Percentiles rank a stretch among this genome's conserved stretches.
Conservation (phyloP, 2,888 invertebrate species). For the Eugnorisma glareosa region DNA sequence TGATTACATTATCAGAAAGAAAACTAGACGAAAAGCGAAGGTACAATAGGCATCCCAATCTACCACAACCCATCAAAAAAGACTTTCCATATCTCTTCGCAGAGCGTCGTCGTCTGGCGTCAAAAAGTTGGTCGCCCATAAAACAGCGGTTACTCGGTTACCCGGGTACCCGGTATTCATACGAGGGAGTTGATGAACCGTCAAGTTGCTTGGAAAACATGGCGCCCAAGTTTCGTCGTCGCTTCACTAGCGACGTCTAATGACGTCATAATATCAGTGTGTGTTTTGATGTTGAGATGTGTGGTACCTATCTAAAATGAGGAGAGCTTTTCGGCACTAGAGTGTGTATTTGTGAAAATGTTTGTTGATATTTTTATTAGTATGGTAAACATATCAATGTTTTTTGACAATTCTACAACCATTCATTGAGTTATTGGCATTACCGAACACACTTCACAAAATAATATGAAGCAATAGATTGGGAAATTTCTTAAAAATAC, state of each 20-base stretch:
- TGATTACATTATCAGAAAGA: conserved; percentile 22
- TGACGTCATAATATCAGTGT: conserved; percentile 53
- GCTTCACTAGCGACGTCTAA: conserved; percentile 47
- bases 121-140: conserved; percentile 68
- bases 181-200: conserved; percentile 62
- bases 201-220: conserved; percentile 61
- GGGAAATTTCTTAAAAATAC: background rate
- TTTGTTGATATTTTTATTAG: background rate
- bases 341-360: conserved; percentile 6
- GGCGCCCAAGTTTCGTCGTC: conserved; percentile 46
- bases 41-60: conserved; percentile 17
- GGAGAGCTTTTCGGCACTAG: background rate
- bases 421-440: background rate
- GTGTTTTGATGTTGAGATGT: conserved; percentile 34
- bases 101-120: conserved; percentile 62
- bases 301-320: conserved; percentile 11
- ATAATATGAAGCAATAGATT: background rate
- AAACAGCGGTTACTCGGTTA: conserved; percentile 58
- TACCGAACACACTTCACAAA: background rate
- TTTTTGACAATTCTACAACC: background rate
- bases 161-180: conserved; percentile 67
- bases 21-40: background rate
- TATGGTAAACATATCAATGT: no score
- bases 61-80: conserved; percentile 38
- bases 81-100: conserved; percentile 47